Percentiles rank a stretch among this genome's conserved stretches.
These are phyloP conservation scores for Hydrolagus affinis DNA, from an alignment of 2,113 vertebrate species.

Conservation along the genomic window DNA sequence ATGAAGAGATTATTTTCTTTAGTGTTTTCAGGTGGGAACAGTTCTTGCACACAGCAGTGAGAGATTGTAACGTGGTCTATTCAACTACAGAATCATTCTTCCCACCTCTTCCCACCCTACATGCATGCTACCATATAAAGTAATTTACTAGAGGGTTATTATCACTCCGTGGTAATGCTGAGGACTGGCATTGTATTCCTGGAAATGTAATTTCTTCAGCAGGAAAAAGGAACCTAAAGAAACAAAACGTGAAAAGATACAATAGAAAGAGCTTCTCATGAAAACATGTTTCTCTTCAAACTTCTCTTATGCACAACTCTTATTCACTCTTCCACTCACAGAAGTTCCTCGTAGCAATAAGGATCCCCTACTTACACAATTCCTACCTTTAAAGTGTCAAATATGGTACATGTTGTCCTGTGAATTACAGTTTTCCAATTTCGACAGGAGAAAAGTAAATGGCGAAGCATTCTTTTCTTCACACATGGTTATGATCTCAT, in stretches of 20 bases:
- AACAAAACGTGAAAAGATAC: background rate
- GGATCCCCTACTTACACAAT: slow-evolving; percentile 16
- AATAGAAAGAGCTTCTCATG: background rate
- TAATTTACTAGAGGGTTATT: background rate
- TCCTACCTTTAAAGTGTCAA: slow-evolving; percentile 27
- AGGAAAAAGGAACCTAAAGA: background rate
- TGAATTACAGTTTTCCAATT: slow-evolving; percentile 24
- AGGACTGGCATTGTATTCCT: too few species aligned
- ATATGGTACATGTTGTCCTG: background rate
- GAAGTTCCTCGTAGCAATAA: slow-evolving; percentile 26
- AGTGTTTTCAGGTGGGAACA: background rate
- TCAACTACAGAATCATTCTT: background rate
- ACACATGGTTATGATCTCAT: slow-evolving; percentile 23
- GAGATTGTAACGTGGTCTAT: background rate
- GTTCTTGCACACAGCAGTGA: background rate
- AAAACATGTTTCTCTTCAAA: slow-evolving; percentile 14
- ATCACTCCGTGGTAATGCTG: background rate
- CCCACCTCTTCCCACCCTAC: background rate
- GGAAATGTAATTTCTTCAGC: background rate
- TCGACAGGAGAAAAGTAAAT: slow-evolving; percentile 17
- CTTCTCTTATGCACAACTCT: slow-evolving; percentile 2
- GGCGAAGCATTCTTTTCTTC: slow-evolving; percentile 23
- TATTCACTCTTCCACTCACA: slow-evolving; percentile 7
- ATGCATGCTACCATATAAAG: background rate
- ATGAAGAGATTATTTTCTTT: background rate